Percentiles rank a stretch among this genome's conserved stretches.
Evolutionary conservation across 2,797 vertebrate species (phyloP).

Genomic region (Poecilia gillii): DNA sequence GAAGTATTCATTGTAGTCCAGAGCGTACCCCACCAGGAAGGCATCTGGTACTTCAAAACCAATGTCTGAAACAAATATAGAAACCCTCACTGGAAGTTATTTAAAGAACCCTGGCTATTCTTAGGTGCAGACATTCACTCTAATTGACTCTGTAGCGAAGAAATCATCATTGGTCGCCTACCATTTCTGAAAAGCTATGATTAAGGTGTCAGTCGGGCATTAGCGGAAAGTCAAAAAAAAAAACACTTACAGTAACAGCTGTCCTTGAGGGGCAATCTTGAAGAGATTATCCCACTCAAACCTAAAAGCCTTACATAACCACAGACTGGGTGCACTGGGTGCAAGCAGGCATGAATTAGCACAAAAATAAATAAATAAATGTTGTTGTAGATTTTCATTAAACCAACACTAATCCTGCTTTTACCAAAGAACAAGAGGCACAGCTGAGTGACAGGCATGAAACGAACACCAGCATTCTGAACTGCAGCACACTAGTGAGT

Average conservation of each 20-base stretch:
- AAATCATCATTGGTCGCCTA: conserved; percentile 29
- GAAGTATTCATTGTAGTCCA: conserved; percentile 89
- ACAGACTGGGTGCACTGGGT: conserved; percentile 37
- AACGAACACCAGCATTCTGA: background rate
- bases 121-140: background rate
- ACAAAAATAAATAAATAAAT: conserved; percentile 23
- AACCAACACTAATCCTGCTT: conserved; percentile 55
- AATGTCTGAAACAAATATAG: conserved; percentile 74
- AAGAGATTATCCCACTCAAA: conserved; percentile 76
- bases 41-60: conserved; percentile 88
- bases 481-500: background rate
- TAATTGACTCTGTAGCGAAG: conserved; percentile 8
- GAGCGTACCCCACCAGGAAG: conserved; percentile 86
- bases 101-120: conserved; percentile 14
- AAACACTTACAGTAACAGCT: conserved; percentile 60
- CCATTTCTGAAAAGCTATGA: conserved; percentile 18
- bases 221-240: conserved; percentile 50
- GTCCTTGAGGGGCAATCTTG: conserved; percentile 66
- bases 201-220: conserved; percentile 24
- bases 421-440: conserved; percentile 18
- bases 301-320: conserved; percentile 80
- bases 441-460: conserved; percentile 8
- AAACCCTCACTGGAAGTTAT: conserved; percentile 9
- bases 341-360: conserved; percentile 34
- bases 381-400: conserved; percentile 40